Base-by-base conservation (phyloP, 37 sponge, comb jelly and placozoan species). In the Aphrocallistes beatrix region DNA sequence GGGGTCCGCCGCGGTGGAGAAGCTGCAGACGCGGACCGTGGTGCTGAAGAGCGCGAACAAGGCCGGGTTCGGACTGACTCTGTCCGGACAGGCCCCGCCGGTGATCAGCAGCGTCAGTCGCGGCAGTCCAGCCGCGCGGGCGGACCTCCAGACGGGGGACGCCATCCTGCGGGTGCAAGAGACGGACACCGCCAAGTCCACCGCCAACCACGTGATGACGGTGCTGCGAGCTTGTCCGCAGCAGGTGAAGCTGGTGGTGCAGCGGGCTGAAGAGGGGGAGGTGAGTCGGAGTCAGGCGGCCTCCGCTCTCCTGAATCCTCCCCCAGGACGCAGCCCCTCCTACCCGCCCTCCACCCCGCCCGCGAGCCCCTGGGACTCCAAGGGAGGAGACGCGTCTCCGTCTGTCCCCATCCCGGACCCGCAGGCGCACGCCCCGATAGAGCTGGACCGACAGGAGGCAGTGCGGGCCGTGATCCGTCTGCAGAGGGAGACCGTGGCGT, bases 101-200 rank as follows among this genome's bases (percentile, higher is more conserved):
- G 75, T 60, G 6, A 60, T 60, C 75, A 60, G 75, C n/a, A 30
- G n/a, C 32, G 75, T 60, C 34, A 60, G 75, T 13, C 10, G n/a
- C 28, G n/a, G n/a, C 75, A 60, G 75, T 13, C 21, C 75, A 19
- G 75, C 75, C 3, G 10, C 21, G 28, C 34, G 8, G 34, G 75
- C 10, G 75, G 75, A 30, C 8, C 75, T 60, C 25, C 8, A 60
- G 75, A 60, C 10, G 75, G 75, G 75, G 34, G 75, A 60, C 75
- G 10, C n/a, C n/a, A 60, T 60, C 34, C 75, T 60, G 10, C 10
- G n/a, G 75, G 75, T 60, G n/a, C 75, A 60, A 13, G 75, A 60
- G 75, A 60, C 75, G 3, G 75, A 60, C 75, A 60, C 75, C n/a
- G 10, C 75, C n/a, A 60, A 60, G 34, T 60, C 75, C 21, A 60